Conservation (phyloP, 2,113 vertebrate species). For the Zosterops japonicus region DNA sequence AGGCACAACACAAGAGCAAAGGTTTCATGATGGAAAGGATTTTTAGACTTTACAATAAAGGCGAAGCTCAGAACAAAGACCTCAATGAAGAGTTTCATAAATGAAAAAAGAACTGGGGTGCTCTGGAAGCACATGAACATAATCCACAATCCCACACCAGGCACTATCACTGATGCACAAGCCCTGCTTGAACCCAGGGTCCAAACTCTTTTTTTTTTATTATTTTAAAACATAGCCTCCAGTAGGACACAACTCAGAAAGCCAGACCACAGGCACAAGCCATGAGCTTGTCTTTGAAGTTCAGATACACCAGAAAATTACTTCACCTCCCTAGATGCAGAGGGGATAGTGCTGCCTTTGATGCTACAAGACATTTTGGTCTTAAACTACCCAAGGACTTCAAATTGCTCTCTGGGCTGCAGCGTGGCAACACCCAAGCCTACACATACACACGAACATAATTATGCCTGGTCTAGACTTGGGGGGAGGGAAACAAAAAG, state of each 20-base stretch:
- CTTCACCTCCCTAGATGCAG: conserved; percentile 8
- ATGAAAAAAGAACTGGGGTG: neutral
- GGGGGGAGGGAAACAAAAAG: no score
- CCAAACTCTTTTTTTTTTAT: neutral
- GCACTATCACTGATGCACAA: neutral
- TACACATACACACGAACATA: neutral
- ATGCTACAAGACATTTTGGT: conserved; percentile 5
- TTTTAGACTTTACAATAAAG: neutral
- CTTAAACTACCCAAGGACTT: conserved; percentile 3
- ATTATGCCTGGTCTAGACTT: conserved; percentile 39
- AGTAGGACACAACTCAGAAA: neutral
- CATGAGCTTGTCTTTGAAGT: neutral
- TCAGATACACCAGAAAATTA: neutral
- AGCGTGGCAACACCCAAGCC: neutral
- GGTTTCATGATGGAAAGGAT: neutral
- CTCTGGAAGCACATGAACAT: neutral
- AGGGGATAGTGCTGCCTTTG: conserved; percentile 17
- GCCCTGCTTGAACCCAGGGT: neutral
- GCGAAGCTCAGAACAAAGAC: neutral
- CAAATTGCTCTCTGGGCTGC: neutral
- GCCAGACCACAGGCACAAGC: conserved; percentile 18
- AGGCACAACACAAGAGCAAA: rapidly evolving
- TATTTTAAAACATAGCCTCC: neutral
- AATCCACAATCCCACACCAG: neutral
- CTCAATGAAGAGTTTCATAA: neutral